A percentile compares a stretch with the other conserved stretches of the same genome.
Evolutionary conservation across 2,888 invertebrate species (phyloP).

Genomic region (Protodeltote pygarga): DNA sequence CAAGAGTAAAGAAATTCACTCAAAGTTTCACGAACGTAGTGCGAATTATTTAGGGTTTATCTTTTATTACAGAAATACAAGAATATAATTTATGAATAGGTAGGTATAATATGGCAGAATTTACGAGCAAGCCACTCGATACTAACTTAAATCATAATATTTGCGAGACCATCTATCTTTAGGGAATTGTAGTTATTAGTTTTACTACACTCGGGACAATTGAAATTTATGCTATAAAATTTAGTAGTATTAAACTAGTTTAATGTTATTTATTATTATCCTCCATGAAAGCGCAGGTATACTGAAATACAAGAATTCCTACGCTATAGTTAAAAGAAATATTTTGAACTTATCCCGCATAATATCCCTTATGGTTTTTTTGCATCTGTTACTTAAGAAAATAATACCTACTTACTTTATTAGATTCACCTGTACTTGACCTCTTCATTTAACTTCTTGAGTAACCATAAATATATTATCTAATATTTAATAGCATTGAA

Average conservation of each 20-base stretch:
- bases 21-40: too few species aligned
- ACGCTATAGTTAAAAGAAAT: constrained; percentile 13
- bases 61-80: too few species aligned
- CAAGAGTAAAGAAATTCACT: background rate
- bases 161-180: background rate
- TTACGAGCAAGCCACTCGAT: too few species aligned
- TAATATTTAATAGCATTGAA: too few species aligned
- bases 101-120: too few species aligned
- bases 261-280: constrained; percentile 24
- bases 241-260: constrained; percentile 14
- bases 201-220: background rate
- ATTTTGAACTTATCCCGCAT: background rate
- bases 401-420: too few species aligned
- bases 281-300: constrained; percentile 7
- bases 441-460: too few species aligned
- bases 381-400: too few species aligned
- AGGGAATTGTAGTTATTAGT: constrained; percentile 4
- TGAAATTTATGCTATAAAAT: constrained; percentile 4
- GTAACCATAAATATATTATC: too few species aligned
- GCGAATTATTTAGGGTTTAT: too few species aligned
- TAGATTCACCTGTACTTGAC: too few species aligned
- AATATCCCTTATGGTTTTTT: background rate
- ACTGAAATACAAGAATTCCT: constrained; percentile 10
- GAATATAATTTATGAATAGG: too few species aligned
- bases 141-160: background rate